A percentile compares a stretch with the other conserved stretches of the same genome.
phyloP scores from a whole-genome alignment of 35 echinoderm and acorn worm species.

The Ptychodera flava region DNA sequence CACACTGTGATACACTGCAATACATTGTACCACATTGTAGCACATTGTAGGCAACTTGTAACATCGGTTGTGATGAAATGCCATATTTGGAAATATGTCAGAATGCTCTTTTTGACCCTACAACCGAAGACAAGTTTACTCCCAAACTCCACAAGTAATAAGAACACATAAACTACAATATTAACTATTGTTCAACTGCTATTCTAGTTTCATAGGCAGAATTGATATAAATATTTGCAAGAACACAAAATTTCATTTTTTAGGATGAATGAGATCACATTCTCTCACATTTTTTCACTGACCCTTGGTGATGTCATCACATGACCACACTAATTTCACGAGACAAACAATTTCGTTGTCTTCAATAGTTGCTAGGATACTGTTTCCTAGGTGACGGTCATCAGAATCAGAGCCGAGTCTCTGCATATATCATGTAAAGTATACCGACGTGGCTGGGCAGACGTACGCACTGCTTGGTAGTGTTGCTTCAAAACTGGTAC shows the following conservation, averaged over 20 bases:
- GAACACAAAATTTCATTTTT: neutral
- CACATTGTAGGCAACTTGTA: no score
- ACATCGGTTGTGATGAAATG: neutral
- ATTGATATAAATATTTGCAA: neutral
- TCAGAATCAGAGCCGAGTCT: neutral
- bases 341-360: neutral
- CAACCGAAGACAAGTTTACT: neutral
- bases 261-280: neutral
- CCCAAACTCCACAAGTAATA: neutral
- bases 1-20: neutral
- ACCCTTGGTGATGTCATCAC: neutral
- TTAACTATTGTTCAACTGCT: neutral
- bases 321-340: neutral
- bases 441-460: no score
- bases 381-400: neutral
- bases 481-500: constrained; percentile 79
- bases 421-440: neutral
- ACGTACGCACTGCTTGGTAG: neutral
- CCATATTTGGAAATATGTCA: neutral
- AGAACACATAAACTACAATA: neutral
- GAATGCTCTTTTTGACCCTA: no score
- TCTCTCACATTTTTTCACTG: neutral
- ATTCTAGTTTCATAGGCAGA: neutral
- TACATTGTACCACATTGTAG: neutral
- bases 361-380: neutral